These are phyloP conservation scores for Aphelinus certus DNA, from an alignment of 1,140 invertebrate species.

Conservation along the genomic window DNA sequence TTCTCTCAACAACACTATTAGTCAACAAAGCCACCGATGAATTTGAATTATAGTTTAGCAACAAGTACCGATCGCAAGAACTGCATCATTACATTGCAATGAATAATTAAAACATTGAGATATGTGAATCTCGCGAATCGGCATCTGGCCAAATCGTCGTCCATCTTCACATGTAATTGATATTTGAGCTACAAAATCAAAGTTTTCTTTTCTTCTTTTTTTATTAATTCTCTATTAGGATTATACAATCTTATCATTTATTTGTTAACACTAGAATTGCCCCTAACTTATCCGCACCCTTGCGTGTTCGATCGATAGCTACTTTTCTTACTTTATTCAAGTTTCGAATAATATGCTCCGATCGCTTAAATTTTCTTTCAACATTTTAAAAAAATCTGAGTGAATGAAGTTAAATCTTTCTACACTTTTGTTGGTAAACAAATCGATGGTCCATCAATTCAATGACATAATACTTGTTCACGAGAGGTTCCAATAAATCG, in stretches of 20 bases:
- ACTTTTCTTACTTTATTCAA: conserved; percentile 25
- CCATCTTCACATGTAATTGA: conserved; percentile 33
- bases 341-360: conserved; percentile 27
- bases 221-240: conserved; percentile 37
- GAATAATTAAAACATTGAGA: neutral
- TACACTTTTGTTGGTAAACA: conserved; percentile 30
- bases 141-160: conserved; percentile 33
- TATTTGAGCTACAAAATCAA: conserved; percentile 40
- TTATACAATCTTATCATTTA: conserved; percentile 42
- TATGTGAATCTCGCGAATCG: conserved; percentile 23
- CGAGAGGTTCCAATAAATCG: conserved; percentile 18
- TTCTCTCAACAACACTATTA: neutral
- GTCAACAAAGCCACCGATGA: conserved; percentile 16
- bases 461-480: conserved; percentile 34
- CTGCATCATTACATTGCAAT: neutral
- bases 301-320: conserved; percentile 29
- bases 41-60: conserved; percentile 4
- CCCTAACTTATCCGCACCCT: conserved; percentile 37
- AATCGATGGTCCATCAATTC: conserved; percentile 36
- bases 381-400: conserved; percentile 28
- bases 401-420: conserved; percentile 29
- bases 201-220: conserved; percentile 29
- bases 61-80: neutral
- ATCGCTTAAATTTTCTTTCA: conserved; percentile 14
- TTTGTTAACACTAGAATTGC: conserved; percentile 38